A percentile compares a stretch with the other conserved stretches of the same genome.
These are phyloP conservation scores for Anniella stebbinsi DNA, from an alignment of 2,797 vertebrate genomes.

Conservation along the genomic window DNA sequence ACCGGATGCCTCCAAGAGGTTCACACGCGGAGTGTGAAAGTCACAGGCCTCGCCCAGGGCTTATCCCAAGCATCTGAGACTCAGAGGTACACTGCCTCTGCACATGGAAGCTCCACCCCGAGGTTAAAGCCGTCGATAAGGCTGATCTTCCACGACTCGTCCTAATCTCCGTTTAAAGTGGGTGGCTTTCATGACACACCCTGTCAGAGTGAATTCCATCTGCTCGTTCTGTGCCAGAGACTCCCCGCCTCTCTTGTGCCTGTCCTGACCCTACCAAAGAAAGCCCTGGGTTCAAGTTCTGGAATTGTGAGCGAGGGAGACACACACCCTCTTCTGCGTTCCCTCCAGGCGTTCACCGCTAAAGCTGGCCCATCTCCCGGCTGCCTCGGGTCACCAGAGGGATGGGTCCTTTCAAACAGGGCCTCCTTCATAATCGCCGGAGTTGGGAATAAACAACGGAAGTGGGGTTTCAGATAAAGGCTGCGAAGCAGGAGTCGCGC, in stretches of 20 bases:
- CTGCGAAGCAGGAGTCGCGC: background rate
- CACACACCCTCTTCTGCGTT: background rate
- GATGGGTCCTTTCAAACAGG: background rate
- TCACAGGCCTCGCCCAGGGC: too few species aligned
- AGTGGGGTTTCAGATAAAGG: background rate
- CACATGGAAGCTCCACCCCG: too few species aligned
- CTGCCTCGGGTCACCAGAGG: background rate
- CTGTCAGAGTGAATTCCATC: background rate
- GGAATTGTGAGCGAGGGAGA: background rate
- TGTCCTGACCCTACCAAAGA: background rate
- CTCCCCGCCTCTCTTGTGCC: background rate
- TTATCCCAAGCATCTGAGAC: too few species aligned
- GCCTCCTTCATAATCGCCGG: background rate
- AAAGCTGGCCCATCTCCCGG: background rate
- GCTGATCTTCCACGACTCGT: too few species aligned
- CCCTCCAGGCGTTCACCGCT: background rate
- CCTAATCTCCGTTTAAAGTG: too few species aligned
- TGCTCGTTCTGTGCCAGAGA: too few species aligned
- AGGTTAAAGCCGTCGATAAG: too few species aligned
- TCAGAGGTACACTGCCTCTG: too few species aligned
- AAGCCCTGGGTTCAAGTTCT: background rate
- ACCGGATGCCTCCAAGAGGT: too few species aligned
- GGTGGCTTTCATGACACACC: background rate
- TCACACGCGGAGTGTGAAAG: too few species aligned
- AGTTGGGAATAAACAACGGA: background rate